A percentile compares a stretch with the other conserved stretches of the same genome.
Conservation (phyloP, 2,888 invertebrate genomes). For the Apeira syringaria region DNA sequence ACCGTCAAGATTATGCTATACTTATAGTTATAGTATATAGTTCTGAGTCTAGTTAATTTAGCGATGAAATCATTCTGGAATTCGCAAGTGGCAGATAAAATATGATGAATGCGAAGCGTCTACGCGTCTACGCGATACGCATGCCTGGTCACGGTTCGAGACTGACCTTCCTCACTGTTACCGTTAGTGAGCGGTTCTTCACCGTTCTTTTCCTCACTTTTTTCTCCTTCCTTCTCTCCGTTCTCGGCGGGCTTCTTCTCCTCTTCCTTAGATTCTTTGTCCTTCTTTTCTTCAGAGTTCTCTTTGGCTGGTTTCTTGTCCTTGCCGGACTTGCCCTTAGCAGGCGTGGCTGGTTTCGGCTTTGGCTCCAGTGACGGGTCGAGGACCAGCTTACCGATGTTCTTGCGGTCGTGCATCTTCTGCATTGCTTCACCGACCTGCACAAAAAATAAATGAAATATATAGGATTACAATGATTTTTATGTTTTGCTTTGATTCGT, state of each 20-base stretch:
- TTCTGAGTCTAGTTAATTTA: slow-evolving; percentile 13
- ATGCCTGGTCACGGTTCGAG: slow-evolving; percentile 63
- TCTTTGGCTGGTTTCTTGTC: slow-evolving; percentile 86
- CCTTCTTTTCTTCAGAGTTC: slow-evolving; percentile 87
- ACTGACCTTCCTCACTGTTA: slow-evolving; percentile 82
- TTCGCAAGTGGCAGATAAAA: slow-evolving; percentile 4
- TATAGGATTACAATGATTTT: too few species aligned
- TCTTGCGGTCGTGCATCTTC: slow-evolving; percentile 96
- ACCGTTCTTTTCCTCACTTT: slow-evolving; percentile 73
- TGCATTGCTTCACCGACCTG: slow-evolving; percentile 95
- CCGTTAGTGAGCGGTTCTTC: slow-evolving; percentile 80
- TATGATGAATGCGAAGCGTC: slow-evolving; percentile 52
- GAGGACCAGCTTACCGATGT: slow-evolving; percentile 93
- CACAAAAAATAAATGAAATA: background rate
- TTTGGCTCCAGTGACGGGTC: slow-evolving; percentile 92
- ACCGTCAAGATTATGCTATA: too few species aligned
- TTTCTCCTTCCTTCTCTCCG: slow-evolving; percentile 74
- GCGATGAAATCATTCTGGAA: slow-evolving; percentile 11
- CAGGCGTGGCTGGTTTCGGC: slow-evolving; percentile 91
- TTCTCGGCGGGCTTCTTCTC: slow-evolving; percentile 75
- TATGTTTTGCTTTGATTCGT: too few species aligned
- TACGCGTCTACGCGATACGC: slow-evolving; percentile 57
- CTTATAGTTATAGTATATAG: too few species aligned
- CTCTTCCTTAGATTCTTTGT: slow-evolving; percentile 82
- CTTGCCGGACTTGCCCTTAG: slow-evolving; percentile 88